Percentiles rank a stretch among this genome's conserved stretches.
Evolutionary conservation across 2,797 vertebrate species (phyloP).

Genomic region (Hybognathus amarus): DNA sequence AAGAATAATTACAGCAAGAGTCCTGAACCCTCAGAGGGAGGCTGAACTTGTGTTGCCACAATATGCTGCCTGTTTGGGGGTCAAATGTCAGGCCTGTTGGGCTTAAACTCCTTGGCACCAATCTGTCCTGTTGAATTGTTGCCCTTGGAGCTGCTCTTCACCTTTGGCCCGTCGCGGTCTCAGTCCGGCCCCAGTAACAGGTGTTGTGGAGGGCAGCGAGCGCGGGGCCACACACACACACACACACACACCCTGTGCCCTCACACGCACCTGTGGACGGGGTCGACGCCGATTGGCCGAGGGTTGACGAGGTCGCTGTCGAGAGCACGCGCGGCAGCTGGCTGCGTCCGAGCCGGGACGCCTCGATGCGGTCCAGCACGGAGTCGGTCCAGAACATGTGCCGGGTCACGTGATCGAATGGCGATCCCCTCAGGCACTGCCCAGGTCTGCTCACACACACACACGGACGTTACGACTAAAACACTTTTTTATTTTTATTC

Average conservation of each 20-base stretch:
- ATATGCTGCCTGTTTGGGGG: conserved; percentile 79
- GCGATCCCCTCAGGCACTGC: conserved; percentile 92
- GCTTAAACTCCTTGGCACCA: conserved; percentile 85
- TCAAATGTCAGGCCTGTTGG: conserved; percentile 92
- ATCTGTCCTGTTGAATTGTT: conserved; percentile 85
- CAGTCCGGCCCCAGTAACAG: conserved; percentile 94
- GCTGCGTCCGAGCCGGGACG: conserved; percentile 86
- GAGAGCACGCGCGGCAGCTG: conserved; percentile 86
- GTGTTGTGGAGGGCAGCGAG: conserved; percentile 76
- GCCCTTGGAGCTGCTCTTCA: conserved; percentile 91
- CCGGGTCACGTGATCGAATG: conserved; percentile 87
- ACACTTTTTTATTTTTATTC: no score
- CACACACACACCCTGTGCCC: background rate
- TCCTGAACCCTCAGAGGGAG: no score
- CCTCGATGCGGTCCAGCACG: conserved; percentile 86
- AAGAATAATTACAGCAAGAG: no score
- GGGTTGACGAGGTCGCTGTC: conserved; percentile 88
- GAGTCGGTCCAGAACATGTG: conserved; percentile 97
- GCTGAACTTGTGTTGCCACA: conserved; percentile 92
- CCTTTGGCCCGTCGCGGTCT: conserved; percentile 94
- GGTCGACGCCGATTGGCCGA: conserved; percentile 84
- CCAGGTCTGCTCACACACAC: conserved; percentile 84
- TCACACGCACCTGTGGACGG: conserved; percentile 80
- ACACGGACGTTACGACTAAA: no score
- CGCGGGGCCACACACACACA: background rate